phyloP scores from a whole-genome alignment of 30 jellyfish, hydroid and myxozoan genomes.

The Mastigias papua region DNA sequence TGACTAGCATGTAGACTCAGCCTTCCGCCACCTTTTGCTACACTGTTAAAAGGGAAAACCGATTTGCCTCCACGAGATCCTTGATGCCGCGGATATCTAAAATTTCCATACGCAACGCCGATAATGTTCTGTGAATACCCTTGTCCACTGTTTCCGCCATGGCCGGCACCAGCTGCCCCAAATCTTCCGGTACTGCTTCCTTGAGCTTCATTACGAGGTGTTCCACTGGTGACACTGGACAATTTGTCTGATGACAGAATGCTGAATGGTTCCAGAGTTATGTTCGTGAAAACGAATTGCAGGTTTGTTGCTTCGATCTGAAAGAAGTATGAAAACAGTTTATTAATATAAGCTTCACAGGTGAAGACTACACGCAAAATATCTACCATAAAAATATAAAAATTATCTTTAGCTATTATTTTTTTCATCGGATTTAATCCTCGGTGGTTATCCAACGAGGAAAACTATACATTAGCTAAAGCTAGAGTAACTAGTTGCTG shows the following conservation, averaged over 20 bases:
- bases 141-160: conserved; percentile 77
- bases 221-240: conserved; percentile 37
- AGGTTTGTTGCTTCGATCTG: conserved; percentile 68
- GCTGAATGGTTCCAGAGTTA: conserved; percentile 72
- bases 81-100: conserved; percentile 58
- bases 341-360: background rate
- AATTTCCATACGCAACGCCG: conserved; percentile 71
- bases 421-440: no score
- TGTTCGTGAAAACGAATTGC: conserved; percentile 48
- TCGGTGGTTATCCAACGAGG: no score
- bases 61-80: conserved; percentile 70
- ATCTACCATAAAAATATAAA: no score
- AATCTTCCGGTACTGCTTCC: background rate
- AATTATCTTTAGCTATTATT: no score
- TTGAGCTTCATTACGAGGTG: conserved; percentile 23
- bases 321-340: background rate
- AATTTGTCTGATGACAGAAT: conserved; percentile 43
- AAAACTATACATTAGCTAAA: no score
- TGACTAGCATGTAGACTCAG: conserved; percentile 51
- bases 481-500: no score
- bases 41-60: conserved; percentile 42
- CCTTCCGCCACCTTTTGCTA: conserved; percentile 72
- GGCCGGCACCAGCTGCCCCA: conserved; percentile 74
- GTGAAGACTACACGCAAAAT: no score
- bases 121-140: conserved; percentile 55